Conservation (phyloP, 1,140 invertebrate species). For the Palaemon carinicauda region DNA sequence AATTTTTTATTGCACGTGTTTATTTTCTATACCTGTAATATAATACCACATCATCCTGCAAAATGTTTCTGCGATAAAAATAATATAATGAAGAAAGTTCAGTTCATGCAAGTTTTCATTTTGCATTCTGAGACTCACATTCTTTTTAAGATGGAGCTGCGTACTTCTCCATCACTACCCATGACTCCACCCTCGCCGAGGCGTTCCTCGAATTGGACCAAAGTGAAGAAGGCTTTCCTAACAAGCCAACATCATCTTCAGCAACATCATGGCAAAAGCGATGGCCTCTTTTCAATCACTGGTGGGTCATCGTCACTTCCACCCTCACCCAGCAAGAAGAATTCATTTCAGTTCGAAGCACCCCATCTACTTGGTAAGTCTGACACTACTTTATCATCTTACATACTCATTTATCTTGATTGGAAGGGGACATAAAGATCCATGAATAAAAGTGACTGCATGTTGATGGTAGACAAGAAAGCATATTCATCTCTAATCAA, state of each 20-base stretch:
- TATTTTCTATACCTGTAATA: too few relatives aligned
- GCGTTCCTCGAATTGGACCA: conserved; percentile 74
- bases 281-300: not conserved
- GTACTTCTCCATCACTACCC: not conserved
- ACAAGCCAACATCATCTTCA: conserved; percentile 62
- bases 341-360: conserved; percentile 13
- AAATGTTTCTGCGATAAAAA: too few relatives aligned
- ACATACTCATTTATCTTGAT: not conserved
- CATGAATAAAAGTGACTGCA: not conserved
- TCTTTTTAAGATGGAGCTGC: not conserved
- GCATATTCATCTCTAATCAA: too few relatives aligned
- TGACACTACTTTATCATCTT: not conserved
- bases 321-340: conserved; percentile 45
- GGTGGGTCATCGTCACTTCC: conserved; percentile 5
- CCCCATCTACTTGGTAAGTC: conserved; percentile 6
- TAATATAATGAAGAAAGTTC: too few relatives aligned
- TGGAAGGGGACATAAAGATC: not conserved
- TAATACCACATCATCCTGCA: too few relatives aligned
- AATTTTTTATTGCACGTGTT: too few relatives aligned
- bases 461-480: too few relatives aligned
- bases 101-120: too few relatives aligned
- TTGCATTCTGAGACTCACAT: not conserved
- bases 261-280: not conserved
- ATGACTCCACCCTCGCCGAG: conserved; percentile 55
- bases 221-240: conserved; percentile 77